Evolutionary conservation across 2,113 vertebrate species (phyloP).

Genomic region (Tachysurus vachellii): DNA sequence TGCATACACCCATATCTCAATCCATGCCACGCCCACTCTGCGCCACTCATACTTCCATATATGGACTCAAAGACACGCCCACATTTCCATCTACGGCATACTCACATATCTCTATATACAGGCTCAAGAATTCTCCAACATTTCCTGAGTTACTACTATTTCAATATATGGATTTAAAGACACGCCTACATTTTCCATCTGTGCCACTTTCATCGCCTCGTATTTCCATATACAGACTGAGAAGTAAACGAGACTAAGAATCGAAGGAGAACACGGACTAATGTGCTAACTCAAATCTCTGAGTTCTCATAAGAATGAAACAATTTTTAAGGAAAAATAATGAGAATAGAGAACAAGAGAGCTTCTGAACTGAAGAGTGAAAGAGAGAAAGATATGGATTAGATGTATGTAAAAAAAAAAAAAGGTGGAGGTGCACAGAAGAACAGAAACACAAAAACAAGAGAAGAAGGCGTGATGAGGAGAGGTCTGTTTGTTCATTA

Average conservation of each 20-base stretch:
- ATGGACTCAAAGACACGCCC: not conserved
- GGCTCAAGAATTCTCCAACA: not conserved
- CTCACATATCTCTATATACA: not conserved
- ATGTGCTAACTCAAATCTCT: not conserved
- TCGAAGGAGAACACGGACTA: not conserved
- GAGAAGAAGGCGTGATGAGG: not conserved
- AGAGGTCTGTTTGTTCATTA: conserved; percentile 52
- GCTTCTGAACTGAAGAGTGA: too few relatives aligned
- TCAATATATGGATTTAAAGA: not conserved
- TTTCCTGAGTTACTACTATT: not conserved
- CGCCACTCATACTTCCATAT: not conserved
- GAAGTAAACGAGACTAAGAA: not conserved
- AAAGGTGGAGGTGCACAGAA: not conserved
- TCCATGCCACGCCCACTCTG: not conserved
- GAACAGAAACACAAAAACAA: not conserved
- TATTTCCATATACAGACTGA: too few relatives aligned
- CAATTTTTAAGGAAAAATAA: not conserved
- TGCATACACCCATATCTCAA: not conserved
- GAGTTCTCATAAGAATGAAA: not conserved
- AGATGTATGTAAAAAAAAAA: not conserved
- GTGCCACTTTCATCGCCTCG: not conserved
- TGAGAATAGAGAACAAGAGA: not conserved
- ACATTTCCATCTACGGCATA: not conserved
- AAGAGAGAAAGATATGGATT: not conserved
- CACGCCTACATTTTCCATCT: not conserved